Evolutionary conservation across 92 coral and sea anemone genomes (phyloP).

Genomic region (Desmophyllum pertusum): DNA sequence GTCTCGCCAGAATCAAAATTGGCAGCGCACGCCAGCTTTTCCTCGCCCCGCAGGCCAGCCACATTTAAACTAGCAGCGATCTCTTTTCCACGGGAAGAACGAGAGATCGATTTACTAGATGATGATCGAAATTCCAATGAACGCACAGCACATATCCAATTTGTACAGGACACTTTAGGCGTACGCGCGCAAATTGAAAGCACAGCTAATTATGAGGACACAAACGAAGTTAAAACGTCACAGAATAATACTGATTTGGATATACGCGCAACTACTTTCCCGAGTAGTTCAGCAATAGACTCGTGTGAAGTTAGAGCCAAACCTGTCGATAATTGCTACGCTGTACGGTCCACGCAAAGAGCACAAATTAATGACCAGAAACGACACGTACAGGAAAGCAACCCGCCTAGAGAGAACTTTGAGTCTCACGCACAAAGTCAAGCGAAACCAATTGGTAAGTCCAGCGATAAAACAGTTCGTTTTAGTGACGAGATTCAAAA

Average conservation of each 20-base stretch:
- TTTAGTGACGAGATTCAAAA: too few relatives aligned
- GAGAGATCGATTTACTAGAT: neutral
- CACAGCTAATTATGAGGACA: neutral
- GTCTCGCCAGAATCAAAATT: too few relatives aligned
- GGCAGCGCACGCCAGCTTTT: neutral
- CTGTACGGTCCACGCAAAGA: too few relatives aligned
- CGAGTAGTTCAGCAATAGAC: too few relatives aligned
- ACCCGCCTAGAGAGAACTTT: too few relatives aligned
- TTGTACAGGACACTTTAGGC: neutral
- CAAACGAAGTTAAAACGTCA: neutral
- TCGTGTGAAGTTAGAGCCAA: too few relatives aligned
- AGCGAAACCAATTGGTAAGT: too few relatives aligned
- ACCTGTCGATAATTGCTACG: too few relatives aligned
- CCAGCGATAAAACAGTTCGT: too few relatives aligned
- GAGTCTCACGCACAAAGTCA: too few relatives aligned
- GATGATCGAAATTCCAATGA: neutral
- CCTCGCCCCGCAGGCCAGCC: neutral
- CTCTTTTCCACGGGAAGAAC: neutral
- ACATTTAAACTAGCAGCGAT: neutral
- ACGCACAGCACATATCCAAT: neutral
- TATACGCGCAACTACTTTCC: neutral
- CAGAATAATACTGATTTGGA: neutral
- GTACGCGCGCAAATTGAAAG: neutral
- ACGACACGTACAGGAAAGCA: too few relatives aligned
- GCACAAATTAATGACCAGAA: too few relatives aligned